Evolutionary conservation across 2,113 vertebrate species (phyloP), one percentile per base, ranked within the genome.

Genomic region (Nothobranchius furzeri): DNA sequence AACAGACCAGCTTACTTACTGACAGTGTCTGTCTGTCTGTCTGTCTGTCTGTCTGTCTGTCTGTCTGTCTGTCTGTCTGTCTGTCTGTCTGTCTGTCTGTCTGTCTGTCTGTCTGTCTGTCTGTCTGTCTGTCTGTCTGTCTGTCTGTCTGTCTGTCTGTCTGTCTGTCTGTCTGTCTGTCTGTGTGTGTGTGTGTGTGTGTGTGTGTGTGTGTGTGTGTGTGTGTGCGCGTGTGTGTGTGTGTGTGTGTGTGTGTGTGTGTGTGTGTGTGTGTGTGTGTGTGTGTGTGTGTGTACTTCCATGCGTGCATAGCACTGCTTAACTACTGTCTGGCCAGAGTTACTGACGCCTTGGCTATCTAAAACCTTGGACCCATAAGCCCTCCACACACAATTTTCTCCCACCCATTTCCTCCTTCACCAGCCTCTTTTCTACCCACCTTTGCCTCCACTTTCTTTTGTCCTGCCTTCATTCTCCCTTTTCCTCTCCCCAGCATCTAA

Each of bases 331-430:
- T 86, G 70, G 76, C 65, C 49, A 24, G 70, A 76, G 66, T 78
- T 66, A 77, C 85, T 71, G 84, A 87, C 85, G 86, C 87, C 87
- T 65, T 35, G 50, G 81, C 76, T 89, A 89, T 91, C 86, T 87
- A 24, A 75, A 79, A 70, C 65, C 68, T 50, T 64, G 73, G 66
- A 64, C 68, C 50, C 64, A 70, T 71, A 69, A 64, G 36, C 52
- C 45, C 9, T 58, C 49, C 9, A 58, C 54, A 75, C 48, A 63
- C 42, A 64, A 55, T 52, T 51, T 53, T 54, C 62, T 70, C 48
- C 53, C 54, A 46, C 46, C 63, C 47, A 68, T 76, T 84, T 72
- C 85, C 73, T 80, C 69, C 69, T 35, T 47, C 60, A 53, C 50
- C 35, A 53, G 45, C 8, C 61, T 81, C 57, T 36, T 52, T 73